phyloP scores from a whole-genome alignment of 1,140 invertebrate genomes.

The Manduca sexta region DNA sequence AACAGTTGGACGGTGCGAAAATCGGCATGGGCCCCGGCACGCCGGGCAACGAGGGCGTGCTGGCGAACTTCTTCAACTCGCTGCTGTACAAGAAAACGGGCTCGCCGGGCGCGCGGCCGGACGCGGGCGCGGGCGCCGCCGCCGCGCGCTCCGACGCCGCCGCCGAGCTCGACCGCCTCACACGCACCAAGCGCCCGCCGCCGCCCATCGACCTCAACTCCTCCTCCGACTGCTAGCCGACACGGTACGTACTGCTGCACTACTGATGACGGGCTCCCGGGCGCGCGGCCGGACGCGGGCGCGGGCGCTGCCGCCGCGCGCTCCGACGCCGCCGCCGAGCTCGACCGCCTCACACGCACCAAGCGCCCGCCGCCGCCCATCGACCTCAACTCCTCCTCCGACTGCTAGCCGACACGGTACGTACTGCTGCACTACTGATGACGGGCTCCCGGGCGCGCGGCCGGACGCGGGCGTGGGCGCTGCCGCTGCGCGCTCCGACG shows the following conservation, averaged over 20 bases:
- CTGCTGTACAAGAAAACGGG: conserved; percentile 95
- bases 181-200: conserved; percentile 77
- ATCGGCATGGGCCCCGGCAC: conserved; percentile 77
- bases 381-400: too few relatives aligned
- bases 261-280: too few relatives aligned
- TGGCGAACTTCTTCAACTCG: conserved; percentile 99
- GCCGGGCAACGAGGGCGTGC: conserved; percentile 91
- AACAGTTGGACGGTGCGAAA: conserved; percentile 82
- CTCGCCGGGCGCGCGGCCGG: conserved; percentile 75
- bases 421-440: too few relatives aligned
- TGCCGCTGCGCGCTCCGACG: too few relatives aligned
- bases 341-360: too few relatives aligned
- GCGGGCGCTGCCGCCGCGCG: too few relatives aligned
- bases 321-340: too few relatives aligned
- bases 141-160: conserved; percentile 89
- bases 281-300: too few relatives aligned
- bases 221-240: conserved; percentile 49
- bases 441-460: too few relatives aligned
- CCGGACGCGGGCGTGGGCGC: too few relatives aligned
- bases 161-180: conserved; percentile 92
- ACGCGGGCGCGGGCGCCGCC: conserved; percentile 77
- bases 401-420: too few relatives aligned
- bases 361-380: too few relatives aligned
- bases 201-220: conserved; percentile 64
- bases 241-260: neutral